These are phyloP conservation scores for Podarcis raffonei DNA, from an alignment of 2,113 vertebrate genomes.

Conservation along the genomic window DNA sequence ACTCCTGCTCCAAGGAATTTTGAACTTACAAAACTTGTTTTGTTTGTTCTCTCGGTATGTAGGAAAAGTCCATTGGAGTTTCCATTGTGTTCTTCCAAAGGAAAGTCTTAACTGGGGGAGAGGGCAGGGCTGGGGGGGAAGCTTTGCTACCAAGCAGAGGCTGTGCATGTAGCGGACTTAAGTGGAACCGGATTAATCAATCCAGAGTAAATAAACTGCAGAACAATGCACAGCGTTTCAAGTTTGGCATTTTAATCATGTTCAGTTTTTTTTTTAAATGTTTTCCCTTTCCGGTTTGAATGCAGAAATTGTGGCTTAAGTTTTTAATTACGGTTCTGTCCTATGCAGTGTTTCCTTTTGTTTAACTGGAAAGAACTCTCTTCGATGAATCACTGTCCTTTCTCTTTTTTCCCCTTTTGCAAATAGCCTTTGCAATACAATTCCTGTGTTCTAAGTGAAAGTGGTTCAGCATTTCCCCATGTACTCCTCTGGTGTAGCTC, in stretches of 20 bases:
- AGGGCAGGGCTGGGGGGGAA: neutral
- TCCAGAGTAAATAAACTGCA: conserved; percentile 28
- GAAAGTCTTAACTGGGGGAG: neutral
- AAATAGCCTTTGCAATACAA: neutral
- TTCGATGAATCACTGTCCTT: neutral
- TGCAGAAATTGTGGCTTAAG: conserved; percentile 20
- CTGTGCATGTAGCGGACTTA: conserved; percentile 25
- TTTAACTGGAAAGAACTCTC: neutral
- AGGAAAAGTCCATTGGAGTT: conserved; percentile 20
- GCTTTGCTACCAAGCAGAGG: conserved; percentile 31
- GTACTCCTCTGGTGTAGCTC: neutral
- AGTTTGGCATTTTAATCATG: conserved; percentile 31
- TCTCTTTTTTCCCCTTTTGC: neutral
- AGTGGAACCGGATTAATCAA: conserved; percentile 43
- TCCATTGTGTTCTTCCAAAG: neutral
- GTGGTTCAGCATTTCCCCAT: too few relatives aligned
- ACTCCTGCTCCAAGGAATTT: conserved; percentile 22
- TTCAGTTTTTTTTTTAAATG: neutral
- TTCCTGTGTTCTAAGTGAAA: neutral
- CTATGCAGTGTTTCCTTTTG: neutral
- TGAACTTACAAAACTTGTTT: conserved; percentile 31
- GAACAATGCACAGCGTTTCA: conserved; percentile 17
- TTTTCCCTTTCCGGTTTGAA: neutral
- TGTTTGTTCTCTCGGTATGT: neutral
- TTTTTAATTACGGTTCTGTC: neutral